These are phyloP conservation scores for Ctenomys sociabilis DNA, from an alignment of 2,113 vertebrate species.

Conservation along the genomic window DNA sequence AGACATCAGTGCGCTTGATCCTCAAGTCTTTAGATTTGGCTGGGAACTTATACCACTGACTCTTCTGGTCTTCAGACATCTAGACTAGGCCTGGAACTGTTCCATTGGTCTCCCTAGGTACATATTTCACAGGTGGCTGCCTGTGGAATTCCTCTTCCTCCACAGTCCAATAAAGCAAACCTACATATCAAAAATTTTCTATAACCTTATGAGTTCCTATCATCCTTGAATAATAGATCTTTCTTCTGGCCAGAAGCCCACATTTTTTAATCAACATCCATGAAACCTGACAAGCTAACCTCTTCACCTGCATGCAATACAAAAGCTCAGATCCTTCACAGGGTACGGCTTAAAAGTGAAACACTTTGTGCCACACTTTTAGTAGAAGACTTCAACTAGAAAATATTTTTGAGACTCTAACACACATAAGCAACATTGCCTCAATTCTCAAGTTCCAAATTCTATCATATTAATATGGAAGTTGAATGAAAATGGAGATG, in stretches of 20 bases:
- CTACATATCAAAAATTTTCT: background rate
- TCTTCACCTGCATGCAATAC: background rate
- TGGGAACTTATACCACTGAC: background rate
- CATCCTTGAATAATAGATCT: background rate
- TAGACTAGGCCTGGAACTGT: background rate
- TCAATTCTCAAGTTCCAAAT: background rate
- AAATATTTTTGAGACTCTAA: slow-evolving; percentile 12
- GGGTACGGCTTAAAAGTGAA: slow-evolving; percentile 15
- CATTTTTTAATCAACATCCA: background rate
- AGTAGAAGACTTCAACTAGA: background rate
- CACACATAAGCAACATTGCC: background rate
- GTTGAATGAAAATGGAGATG: background rate
- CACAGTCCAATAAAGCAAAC: background rate
- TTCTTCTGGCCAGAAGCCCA: background rate
- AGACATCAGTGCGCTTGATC: background rate
- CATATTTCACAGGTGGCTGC: background rate
- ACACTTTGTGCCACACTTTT: background rate
- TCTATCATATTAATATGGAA: background rate
- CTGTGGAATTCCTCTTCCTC: background rate
- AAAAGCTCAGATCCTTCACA: background rate
- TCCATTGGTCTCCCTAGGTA: background rate
- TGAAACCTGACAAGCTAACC: background rate
- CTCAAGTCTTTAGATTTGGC: background rate
- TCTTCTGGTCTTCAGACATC: background rate
- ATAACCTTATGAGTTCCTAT: background rate